These are phyloP conservation scores for Gavialis gangeticus DNA, from an alignment of 2,113 vertebrate species.

Conservation along the genomic window DNA sequence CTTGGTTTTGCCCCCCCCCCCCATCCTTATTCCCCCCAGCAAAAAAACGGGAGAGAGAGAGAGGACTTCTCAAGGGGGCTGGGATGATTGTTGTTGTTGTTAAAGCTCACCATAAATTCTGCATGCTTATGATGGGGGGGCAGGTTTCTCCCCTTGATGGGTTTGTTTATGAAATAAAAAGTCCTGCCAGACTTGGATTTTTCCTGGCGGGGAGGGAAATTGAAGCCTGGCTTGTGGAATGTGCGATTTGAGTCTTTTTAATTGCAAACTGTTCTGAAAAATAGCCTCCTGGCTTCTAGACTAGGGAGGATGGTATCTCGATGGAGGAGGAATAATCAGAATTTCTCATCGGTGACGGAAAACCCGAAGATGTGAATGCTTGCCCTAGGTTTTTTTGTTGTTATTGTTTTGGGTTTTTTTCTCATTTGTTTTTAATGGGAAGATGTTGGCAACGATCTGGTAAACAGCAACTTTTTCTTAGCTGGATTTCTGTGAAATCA, in stretches of 20 bases:
- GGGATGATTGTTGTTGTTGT: not conserved
- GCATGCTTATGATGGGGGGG: not conserved
- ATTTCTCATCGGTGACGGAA: slow-evolving; percentile 20
- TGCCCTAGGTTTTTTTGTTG: slow-evolving; percentile 10
- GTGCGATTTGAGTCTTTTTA: slow-evolving; percentile 24
- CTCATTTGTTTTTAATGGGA: not conserved
- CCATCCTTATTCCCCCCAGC: too few species aligned
- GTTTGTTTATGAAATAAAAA: slow-evolving; percentile 18
- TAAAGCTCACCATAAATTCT: slow-evolving; percentile 1
- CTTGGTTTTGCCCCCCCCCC: not conserved
- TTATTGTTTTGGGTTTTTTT: too few species aligned
- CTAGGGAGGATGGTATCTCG: not conserved
- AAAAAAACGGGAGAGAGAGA: not conserved
- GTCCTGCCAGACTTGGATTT: not conserved
- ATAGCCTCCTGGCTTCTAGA: not conserved
- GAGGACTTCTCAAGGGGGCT: not conserved
- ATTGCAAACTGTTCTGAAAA: slow-evolving; percentile 16
- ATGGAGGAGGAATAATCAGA: not conserved
- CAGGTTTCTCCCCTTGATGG: rapidly evolving
- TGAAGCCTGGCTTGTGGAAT: not conserved
- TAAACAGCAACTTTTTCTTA: slow-evolving; percentile 47
- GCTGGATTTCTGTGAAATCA: not conserved
- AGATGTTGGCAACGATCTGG: not conserved
- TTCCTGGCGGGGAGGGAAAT: not conserved
- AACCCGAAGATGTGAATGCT: not conserved